phyloP scores from a whole-genome alignment of 2,888 invertebrate genomes.

The Andrena hattorfiana region DNA sequence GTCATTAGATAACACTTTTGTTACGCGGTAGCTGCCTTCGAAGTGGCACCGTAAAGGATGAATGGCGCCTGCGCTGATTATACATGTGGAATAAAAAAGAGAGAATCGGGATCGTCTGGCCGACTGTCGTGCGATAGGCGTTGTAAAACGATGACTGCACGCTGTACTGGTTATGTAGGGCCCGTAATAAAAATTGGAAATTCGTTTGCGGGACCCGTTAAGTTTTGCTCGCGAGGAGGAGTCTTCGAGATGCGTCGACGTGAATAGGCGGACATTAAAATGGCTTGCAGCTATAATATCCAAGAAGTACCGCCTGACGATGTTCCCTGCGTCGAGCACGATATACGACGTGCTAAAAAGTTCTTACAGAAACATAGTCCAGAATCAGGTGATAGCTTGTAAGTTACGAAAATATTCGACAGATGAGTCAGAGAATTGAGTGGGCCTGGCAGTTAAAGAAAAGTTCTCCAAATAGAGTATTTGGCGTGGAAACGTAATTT shows the following conservation, averaged over 20 bases:
- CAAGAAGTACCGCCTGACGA: slow-evolving; percentile 74
- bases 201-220: slow-evolving; percentile 1
- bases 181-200: not conserved
- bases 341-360: slow-evolving; percentile 88
- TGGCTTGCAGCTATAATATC: slow-evolving; percentile 75
- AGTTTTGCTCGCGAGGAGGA: not conserved
- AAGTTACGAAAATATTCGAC: slow-evolving; percentile 75
- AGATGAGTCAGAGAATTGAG: not conserved
- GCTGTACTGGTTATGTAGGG: slow-evolving; percentile 22
- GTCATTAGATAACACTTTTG: slow-evolving; percentile 74
- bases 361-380: slow-evolving; percentile 88
- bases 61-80: slow-evolving; percentile 50
- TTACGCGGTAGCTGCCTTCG: slow-evolving; percentile 38
- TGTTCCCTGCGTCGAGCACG: slow-evolving; percentile 85
- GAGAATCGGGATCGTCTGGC: slow-evolving; percentile 24
- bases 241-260: not conserved
- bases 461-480: not conserved
- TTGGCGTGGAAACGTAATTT: too few species aligned
- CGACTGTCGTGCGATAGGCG: slow-evolving; percentile 1
- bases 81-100: slow-evolving; percentile 15
- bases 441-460: not conserved
- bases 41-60: slow-evolving; percentile 53
- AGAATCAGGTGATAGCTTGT: slow-evolving; percentile 88
- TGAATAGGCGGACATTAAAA: slow-evolving; percentile 56
- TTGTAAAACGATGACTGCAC: slow-evolving; percentile 52